Evolutionary conservation across 2,797 vertebrate genomes (phyloP), one percentile per base, ranked within the genome.

Genomic region (Mormyrops attenuatus): DNA sequence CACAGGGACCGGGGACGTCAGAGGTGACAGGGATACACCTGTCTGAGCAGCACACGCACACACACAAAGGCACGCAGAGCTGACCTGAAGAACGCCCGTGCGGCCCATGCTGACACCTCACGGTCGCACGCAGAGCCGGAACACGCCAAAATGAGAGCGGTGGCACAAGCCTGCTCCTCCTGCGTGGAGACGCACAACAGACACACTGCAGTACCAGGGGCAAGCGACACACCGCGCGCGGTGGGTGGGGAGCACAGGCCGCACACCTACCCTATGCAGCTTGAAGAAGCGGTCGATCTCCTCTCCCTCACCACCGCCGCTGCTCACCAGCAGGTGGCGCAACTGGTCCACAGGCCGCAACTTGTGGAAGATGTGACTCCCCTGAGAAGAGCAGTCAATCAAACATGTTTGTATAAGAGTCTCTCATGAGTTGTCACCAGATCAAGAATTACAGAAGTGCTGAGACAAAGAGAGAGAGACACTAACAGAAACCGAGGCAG

Each of bases 201-300:
- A 77, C 8, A 6, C 17, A 73, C 13, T 86, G 0, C 77, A 66
- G 2, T 3, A 8, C 13, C 69, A 20, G 69, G 34, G 69, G 5
- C 69, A 15, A 13, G 34, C 1, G 11, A 26, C 60, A 66, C 22
- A 66, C 0, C 3, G 57, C n/a, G 7, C n/a, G 2, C 0, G 6
- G n/a, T n/a, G 20, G 17, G 38, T 0, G 2, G 6, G 30, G 7
- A 5, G 15, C 6, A 41, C 20, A 1, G n/a, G n/a, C 20, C 9
- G n/a, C 49, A 55, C 4, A 1, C 17, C 49, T 94, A 99, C 99
- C 96, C 97, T 96, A 94, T 99, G 97, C 89, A 99, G 94, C 93
- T 99, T 99, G 93, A 99, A 99, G 95, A 99, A 99, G 38, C 98
- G 97, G 91, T 99, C 98, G 11, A 99, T 96, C 55, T 99, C 98